Percentiles rank a stretch among this genome's conserved stretches.
These are phyloP conservation scores for Halictus quadricinctus DNA, from an alignment of 2,888 invertebrate species.

Conservation along the genomic window DNA sequence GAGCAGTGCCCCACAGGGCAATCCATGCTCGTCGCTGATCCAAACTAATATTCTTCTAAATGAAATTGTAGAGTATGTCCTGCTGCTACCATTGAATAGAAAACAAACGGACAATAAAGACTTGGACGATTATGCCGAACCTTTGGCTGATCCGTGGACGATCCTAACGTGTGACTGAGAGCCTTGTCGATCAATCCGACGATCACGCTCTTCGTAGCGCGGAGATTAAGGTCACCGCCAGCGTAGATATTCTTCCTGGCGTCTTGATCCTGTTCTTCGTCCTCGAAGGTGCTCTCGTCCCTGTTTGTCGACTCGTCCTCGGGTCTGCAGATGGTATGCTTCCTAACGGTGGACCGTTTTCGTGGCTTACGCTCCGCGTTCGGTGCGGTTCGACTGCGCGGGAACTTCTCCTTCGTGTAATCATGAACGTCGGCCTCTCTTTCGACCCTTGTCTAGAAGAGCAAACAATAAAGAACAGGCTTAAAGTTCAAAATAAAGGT, in stretches of 20 bases:
- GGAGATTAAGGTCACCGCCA: conserved; percentile 81
- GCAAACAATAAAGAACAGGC: background rate
- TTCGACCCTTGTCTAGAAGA: background rate
- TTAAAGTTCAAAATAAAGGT: background rate
- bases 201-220: conserved; percentile 82
- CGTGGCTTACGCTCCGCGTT: conserved; percentile 12
- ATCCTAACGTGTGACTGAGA: conserved; percentile 82
- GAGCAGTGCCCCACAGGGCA: no score
- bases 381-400: conserved; percentile 32
- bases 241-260: conserved; percentile 34
- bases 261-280: conserved; percentile 19
- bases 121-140: conserved; percentile 30
- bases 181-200: conserved; percentile 82
- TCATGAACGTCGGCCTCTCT: conserved; percentile 1
- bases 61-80: no score
- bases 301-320: conserved; percentile 19
- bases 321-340: background rate
- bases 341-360: background rate
- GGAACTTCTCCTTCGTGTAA: conserved; percentile 14
- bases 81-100: background rate
- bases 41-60: no score
- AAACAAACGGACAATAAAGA: background rate
- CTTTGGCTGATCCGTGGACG: conserved; percentile 62
- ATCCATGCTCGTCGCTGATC: no score
- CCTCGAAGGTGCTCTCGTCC: conserved; percentile 9